A percentile compares a stretch with the other conserved stretches of the same genome.
These are phyloP conservation scores for Brachirus orientalis DNA, from an alignment of 2,113 vertebrate species.

Conservation along the genomic window DNA sequence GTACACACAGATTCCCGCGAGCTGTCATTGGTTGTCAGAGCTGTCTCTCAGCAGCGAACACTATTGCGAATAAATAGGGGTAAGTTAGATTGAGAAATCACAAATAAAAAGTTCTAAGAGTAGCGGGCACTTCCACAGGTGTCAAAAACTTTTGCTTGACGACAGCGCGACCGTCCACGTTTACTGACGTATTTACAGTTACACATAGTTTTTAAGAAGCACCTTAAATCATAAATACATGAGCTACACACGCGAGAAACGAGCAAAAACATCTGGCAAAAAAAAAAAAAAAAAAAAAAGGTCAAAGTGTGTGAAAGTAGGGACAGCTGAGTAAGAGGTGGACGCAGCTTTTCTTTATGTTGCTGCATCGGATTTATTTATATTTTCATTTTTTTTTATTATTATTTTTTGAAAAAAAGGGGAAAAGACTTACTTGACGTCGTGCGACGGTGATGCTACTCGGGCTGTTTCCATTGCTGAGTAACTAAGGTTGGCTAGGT, in stretches of 20 bases:
- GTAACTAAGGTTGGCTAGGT: constrained; percentile 64
- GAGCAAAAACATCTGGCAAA: constrained; percentile 49
- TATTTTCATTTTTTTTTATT: neutral
- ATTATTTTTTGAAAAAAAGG: neutral
- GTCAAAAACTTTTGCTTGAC: constrained; percentile 20
- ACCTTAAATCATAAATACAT: too few relatives aligned
- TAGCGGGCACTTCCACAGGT: constrained; percentile 62
- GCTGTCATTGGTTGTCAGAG: constrained; percentile 63
- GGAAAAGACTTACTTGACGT: constrained; percentile 60
- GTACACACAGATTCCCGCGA: constrained; percentile 54
- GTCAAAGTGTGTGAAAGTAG: constrained; percentile 30
- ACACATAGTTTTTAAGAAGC: too few relatives aligned
- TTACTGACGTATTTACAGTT: neutral
- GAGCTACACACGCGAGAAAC: too few relatives aligned
- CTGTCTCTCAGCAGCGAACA: constrained; percentile 67
- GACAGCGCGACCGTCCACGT: fast-evolving
- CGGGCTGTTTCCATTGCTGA: constrained; percentile 50
- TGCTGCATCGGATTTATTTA: too few relatives aligned
- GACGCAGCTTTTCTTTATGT: too few relatives aligned
- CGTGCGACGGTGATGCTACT: constrained; percentile 35
- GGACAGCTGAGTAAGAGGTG: constrained; percentile 45
- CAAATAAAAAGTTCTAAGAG: constrained; percentile 55
- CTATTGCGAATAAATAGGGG: constrained; percentile 53
- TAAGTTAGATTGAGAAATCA: constrained; percentile 78
- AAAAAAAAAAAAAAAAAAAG: neutral